A percentile compares a stretch with the other conserved stretches of the same genome.
Evolutionary conservation across 2,888 invertebrate genomes (phyloP).

Genomic region (Mesochorus sp.): DNA sequence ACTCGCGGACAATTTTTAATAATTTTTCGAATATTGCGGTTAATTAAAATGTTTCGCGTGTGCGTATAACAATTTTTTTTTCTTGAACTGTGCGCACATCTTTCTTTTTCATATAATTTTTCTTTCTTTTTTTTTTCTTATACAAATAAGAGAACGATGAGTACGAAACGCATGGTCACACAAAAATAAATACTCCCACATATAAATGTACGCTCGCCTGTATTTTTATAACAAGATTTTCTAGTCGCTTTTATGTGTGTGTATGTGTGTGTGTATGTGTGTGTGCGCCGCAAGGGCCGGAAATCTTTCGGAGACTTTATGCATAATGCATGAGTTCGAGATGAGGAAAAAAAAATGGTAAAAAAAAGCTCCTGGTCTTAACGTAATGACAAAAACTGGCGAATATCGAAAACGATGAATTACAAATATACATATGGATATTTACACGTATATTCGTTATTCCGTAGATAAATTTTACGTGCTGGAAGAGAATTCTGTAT

Average conservation of each 20-base stretch:
- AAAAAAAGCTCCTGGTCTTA: slow-evolving; percentile 28
- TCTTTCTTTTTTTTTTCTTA: slow-evolving; percentile 12
- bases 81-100: slow-evolving; percentile 1
- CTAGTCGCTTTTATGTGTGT: background rate
- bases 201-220: background rate
- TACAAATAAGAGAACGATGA: background rate
- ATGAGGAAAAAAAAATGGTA: slow-evolving; percentile 8
- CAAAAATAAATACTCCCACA: background rate
- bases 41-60: slow-evolving; percentile 5
- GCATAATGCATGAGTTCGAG: slow-evolving; percentile 36
- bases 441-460: slow-evolving; percentile 1
- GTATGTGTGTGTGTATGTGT: background rate
- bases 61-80: slow-evolving; percentile 17
- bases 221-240: slow-evolving; percentile 16
- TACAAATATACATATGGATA: slow-evolving; percentile 1
- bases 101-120: no score
- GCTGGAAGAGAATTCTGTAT: slow-evolving; percentile 39
- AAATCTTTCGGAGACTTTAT: slow-evolving; percentile 36
- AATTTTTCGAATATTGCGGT: slow-evolving; percentile 3
- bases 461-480: background rate
- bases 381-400: slow-evolving; percentile 17
- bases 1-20: no score
- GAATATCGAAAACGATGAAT: slow-evolving; percentile 7
- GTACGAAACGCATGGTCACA: background rate
- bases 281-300: slow-evolving; percentile 19